Evolutionary conservation across 2,113 vertebrate species (phyloP), one percentile per base, ranked within the genome.

Genomic region (Leptocoma aspasia): DNA sequence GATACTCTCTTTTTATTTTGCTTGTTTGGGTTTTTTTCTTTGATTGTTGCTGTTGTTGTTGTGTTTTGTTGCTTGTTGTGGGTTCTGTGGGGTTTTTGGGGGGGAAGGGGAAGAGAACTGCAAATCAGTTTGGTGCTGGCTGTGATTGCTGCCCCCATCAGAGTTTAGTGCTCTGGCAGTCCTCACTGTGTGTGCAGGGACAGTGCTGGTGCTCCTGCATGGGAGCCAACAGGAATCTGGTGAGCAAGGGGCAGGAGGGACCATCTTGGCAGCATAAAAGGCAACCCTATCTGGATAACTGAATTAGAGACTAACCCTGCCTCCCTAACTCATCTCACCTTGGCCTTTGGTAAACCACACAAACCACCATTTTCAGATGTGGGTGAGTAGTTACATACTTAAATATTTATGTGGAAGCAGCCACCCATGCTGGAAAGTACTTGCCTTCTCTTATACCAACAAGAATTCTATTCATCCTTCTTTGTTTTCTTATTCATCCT

Each of bases 211-310:
- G 27, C 14, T 81, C 33, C 50, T 64, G 57, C 26, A 4, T 3
- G 28, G 68, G 6, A 63, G 33, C 17, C 0, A 0, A 20, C 13
- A 7, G 12, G 39, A 86, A n/a, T 1, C 37, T 20, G 23, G 4
- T 12, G 66, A 79, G 37, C 47, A 33, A 45, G 4, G 21, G 4
- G 13, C 7, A 83, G 35, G 8, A 81, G 23, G 78, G 18, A 52
- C 6, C 11, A 18, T 10, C 35, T 78, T 49, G 69, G 63, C 19
- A 89, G 41, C 17, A 27, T 13, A 56, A 57, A 68, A 84, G 11
- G 15, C 26, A 87, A 13, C 13, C 12, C 14, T 16, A 6, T n/a
- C 27, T 53, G n/a, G 28, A 11, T 45, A 80, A 59, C 39, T 70
- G 39, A 89, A 69, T 54, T 56, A 72, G 47, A 68, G 10, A 52